Evolutionary conservation across 2,888 invertebrate species (phyloP).

Genomic region (Quadroppia sp.): DNA sequence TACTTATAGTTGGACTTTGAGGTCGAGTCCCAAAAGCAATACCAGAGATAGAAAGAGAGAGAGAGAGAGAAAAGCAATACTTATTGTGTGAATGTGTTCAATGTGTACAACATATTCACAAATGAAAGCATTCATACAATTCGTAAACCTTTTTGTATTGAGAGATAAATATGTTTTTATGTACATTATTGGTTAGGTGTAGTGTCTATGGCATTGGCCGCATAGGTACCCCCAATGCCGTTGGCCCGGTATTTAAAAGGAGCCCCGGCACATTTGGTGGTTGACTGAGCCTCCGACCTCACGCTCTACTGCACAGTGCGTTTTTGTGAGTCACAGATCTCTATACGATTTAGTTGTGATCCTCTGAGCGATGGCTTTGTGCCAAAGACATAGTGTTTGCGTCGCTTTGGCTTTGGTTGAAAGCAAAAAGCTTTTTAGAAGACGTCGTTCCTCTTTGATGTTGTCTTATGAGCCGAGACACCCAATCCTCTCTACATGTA

Average conservation of each 20-base stretch:
- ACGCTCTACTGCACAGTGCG: conserved; percentile 18
- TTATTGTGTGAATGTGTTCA: not conserved
- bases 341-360: conserved; percentile 37
- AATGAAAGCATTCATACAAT: conserved; percentile 10
- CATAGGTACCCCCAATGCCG: too few relatives aligned
- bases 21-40: not conserved
- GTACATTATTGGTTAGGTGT: not conserved
- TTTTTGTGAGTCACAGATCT: conserved; percentile 35
- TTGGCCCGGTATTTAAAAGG: too few relatives aligned
- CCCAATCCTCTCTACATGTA: not conserved
- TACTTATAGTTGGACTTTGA: not conserved
- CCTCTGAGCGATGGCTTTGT: conserved; percentile 33
- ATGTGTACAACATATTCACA: not conserved
- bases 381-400: conserved; percentile 10
- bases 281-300: conserved; percentile 15
- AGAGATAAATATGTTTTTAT: not conserved
- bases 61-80: not conserved
- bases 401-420: conserved; percentile 1
- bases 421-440: conserved; percentile 25
- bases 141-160: not conserved
- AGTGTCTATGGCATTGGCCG: not conserved
- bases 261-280: conserved; percentile 17
- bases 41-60: too few relatives aligned
- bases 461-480: conserved; percentile 25
- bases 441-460: conserved; percentile 6